phyloP scores from a whole-genome alignment of 2,888 invertebrate genomes.

The Plutella xylostella region DNA sequence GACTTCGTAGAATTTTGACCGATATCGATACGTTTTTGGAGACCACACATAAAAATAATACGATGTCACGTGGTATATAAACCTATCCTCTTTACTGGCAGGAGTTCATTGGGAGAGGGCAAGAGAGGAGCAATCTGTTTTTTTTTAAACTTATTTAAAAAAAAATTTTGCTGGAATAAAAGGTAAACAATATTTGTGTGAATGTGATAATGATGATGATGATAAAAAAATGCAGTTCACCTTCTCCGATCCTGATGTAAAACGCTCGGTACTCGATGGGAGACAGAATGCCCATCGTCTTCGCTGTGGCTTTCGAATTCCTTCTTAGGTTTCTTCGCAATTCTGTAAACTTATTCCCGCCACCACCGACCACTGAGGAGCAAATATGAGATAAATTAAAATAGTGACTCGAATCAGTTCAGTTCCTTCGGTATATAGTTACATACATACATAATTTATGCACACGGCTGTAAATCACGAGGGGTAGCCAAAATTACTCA shows the following conservation, averaged over 20 bases:
- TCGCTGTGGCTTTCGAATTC: slow-evolving; percentile 66
- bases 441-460: neutral
- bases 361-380: slow-evolving; percentile 73
- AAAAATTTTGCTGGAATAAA: neutral
- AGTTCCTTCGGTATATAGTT: neutral
- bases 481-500: neutral
- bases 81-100: too few species aligned
- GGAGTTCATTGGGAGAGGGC: too few species aligned
- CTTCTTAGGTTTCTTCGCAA: slow-evolving; percentile 71
- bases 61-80: too few species aligned
- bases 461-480: neutral
- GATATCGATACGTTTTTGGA: too few species aligned
- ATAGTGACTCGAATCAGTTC: neutral
- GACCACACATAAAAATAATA: too few species aligned
- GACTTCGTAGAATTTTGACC: too few species aligned
- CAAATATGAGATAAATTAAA: neutral
- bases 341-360: slow-evolving; percentile 77
- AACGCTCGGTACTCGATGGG: slow-evolving; percentile 73
- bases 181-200: too few species aligned
- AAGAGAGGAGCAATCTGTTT: neutral
- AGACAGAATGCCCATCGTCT: slow-evolving; percentile 70
- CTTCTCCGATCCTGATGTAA: slow-evolving; percentile 72
- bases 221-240: too few species aligned
- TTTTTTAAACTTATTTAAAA: neutral
- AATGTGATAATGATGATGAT: too few species aligned